Evolutionary conservation across 2,797 vertebrate genomes (phyloP).

Genomic region (Eleutherodactylus coqui): DNA sequence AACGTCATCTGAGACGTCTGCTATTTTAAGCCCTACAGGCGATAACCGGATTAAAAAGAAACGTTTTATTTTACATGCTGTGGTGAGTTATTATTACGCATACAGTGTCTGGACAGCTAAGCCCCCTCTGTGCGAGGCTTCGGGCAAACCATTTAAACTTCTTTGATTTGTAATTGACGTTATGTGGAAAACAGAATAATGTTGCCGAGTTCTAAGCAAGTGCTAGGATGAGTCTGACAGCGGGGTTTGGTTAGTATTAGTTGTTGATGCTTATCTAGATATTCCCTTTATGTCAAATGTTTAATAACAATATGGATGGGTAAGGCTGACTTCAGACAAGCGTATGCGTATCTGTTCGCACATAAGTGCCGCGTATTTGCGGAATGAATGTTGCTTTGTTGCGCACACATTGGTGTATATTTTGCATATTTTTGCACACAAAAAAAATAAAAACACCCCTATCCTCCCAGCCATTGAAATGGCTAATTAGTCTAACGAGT

Average conservation of each 20-base stretch:
- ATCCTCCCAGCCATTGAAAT: too few species aligned
- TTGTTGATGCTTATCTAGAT: background rate
- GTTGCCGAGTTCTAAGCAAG: background rate
- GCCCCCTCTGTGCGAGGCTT: conserved; percentile 6
- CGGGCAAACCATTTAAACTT: background rate
- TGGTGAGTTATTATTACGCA: conserved; percentile 11
- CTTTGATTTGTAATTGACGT: conserved; percentile 18
- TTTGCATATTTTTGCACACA: too few species aligned
- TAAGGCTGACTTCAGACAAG: too few species aligned
- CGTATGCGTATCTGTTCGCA: too few species aligned
- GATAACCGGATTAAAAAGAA: conserved; percentile 27
- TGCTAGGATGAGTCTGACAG: background rate
- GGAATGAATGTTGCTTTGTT: too few species aligned
- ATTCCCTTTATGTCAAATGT: background rate
- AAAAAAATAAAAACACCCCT: too few species aligned
- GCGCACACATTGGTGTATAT: too few species aligned
- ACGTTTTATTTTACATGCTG: conserved; percentile 38
- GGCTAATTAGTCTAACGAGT: too few species aligned
- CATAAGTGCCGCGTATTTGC: too few species aligned
- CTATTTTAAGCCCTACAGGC: conserved; percentile 45
- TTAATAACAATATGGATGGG: background rate
- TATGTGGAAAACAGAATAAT: background rate
- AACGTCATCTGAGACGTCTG: conserved; percentile 15
- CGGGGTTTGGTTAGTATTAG: background rate
- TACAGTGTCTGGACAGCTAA: conserved; percentile 10